Conservation (phyloP, 2,113 vertebrate species). For the Gnathochromis pfefferi region DNA sequence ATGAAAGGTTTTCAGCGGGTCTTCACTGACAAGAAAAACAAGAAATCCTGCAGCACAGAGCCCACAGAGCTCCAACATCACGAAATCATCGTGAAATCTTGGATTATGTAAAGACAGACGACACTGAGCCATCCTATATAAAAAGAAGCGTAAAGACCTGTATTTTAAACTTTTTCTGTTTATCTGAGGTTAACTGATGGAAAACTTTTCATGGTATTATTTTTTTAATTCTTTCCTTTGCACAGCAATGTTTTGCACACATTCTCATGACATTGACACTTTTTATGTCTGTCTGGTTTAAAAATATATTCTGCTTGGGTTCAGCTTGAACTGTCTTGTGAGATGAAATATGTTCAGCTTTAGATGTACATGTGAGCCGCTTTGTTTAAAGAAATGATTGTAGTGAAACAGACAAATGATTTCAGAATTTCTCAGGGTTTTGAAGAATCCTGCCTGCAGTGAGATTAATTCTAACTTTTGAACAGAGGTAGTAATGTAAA, state of each 20-base stretch:
- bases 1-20: background rate
- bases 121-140: background rate
- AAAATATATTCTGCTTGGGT: background rate
- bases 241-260: background rate
- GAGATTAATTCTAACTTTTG: background rate
- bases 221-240: fast-evolving
- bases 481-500: background rate
- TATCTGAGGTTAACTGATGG: background rate
- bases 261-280: background rate
- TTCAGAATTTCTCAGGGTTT: background rate
- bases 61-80: background rate
- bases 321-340: background rate
- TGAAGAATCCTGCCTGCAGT: background rate
- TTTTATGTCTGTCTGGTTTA: background rate
- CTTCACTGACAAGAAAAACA: background rate
- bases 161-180: background rate
- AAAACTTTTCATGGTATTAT: background rate
- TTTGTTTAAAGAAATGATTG: background rate
- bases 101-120: background rate
- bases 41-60: background rate
- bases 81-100: background rate
- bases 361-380: background rate
- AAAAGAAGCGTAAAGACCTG: background rate
- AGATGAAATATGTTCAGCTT: background rate
- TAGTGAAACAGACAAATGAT: background rate